A percentile compares a stretch with the other conserved stretches of the same genome.
Evolutionary conservation across 2,888 invertebrate genomes (phyloP).

Genomic region (Mimas tiliae): DNA sequence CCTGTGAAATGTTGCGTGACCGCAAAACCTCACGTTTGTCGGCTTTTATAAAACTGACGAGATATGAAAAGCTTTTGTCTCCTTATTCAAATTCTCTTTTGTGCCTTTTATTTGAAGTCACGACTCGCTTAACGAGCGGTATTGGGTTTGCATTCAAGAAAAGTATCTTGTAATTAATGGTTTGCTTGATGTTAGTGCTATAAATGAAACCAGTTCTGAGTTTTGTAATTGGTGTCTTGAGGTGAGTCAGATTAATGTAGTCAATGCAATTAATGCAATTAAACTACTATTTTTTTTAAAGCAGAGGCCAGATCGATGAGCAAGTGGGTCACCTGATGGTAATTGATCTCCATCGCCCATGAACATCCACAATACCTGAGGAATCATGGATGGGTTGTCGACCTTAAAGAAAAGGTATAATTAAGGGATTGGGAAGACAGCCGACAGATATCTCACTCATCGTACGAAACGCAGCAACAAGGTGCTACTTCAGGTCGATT

Average conservation of each 20-base stretch:
- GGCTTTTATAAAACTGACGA: conserved; percentile 6
- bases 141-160: conserved; percentile 16
- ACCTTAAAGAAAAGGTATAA: no score
- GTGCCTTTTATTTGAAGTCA: conserved; percentile 12
- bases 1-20: conserved; percentile 1
- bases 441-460: no score
- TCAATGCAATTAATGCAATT: background rate
- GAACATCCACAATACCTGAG: no score
- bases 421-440: no score
- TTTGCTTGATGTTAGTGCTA: background rate
- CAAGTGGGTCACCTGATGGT: no score
- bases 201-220: background rate
- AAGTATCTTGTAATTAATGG: conserved; percentile 18
- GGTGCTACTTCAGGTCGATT: no score
- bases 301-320: no score
- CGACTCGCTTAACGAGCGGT: conserved; percentile 22
- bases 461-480: no score
- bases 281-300: no score
- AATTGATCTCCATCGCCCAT: no score
- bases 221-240: background rate
- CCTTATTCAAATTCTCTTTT: conserved; percentile 21
- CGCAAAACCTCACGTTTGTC: conserved; percentile 11
- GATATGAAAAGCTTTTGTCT: conserved; percentile 20
- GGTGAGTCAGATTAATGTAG: background rate
- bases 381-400: no score